Base-by-base conservation (phyloP, 1,140 invertebrate species). In the Psix sp. region DNA sequence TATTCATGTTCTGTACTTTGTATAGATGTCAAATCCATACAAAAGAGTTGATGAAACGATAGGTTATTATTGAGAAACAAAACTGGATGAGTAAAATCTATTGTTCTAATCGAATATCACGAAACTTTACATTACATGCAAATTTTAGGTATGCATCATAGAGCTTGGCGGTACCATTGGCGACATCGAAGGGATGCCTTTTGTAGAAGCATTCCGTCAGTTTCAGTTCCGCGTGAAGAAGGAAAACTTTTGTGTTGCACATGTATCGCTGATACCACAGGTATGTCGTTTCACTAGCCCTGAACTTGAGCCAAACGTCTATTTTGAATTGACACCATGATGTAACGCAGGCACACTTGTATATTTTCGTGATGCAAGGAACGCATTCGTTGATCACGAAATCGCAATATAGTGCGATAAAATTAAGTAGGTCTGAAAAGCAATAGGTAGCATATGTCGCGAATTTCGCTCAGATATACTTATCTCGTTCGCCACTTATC, bases 131-230 rank as follows among this genome's bases (percentile, higher is more conserved):
- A 24, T 24, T 5, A 24, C 21, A 24, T 5, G 9, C 21, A 9
- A 46, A 49, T 77, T 62, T 13, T 86, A 94, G 89, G 93, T 96
- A 0, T 96, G 95, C 80, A 94, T 97, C 51, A 91, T 97, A 20
- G 95, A 98, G 89, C 88, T 99, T 18, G 98, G 98, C 15, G 98
- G 98, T 0, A 99, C 98, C 2, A 96, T 99, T 77, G 98, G 97
- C 14, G 98, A 99, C 84, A 99, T 99, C 73, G 98, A 99, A 88
- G 96, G 98, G 36, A 99, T 99, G 97, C 95, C 97, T 10, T 99
- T 99, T 88, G 95, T 99, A 3, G 97, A 99, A 88, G 97, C 98
- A n/a, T 99, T 99, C 82, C 88, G 98, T 17, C 97, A 99, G 80
- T 98, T 99, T 85, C 96, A 98, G 82, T 98, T 98, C 82, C 87